These are phyloP conservation scores for Leptopilina boulardi DNA, from an alignment of 1,140 invertebrate species.

Conservation along the genomic window DNA sequence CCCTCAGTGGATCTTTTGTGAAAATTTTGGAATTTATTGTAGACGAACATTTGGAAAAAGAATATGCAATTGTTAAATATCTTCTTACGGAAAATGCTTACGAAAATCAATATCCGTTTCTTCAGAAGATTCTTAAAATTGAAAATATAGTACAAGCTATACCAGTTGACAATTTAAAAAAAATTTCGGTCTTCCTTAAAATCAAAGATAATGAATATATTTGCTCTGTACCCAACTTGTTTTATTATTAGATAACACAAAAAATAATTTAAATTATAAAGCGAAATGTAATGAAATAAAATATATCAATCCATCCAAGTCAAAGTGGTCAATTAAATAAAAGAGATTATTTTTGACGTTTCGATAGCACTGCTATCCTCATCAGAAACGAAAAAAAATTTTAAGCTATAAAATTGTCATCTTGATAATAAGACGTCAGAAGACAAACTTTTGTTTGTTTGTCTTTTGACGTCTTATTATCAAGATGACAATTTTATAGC, in stretches of 20 bases:
- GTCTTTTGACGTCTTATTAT: no score
- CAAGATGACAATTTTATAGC: no score
- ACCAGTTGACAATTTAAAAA: neutral
- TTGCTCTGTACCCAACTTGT: neutral
- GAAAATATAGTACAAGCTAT: neutral
- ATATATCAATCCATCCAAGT: no score
- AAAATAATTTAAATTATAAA: no score
- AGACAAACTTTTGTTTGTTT: no score
- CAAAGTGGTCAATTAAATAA: no score
- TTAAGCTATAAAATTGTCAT: no score
- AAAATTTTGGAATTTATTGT: slow-evolving; percentile 33
- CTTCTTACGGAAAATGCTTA: neutral
- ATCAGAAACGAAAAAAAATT: no score
- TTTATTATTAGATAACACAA: neutral
- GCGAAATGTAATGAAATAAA: no score
- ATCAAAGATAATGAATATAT: neutral
- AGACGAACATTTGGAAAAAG: neutral
- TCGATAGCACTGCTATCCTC: no score
- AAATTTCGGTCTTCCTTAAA: neutral
- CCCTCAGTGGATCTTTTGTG: neutral
- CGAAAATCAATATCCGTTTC: neutral
- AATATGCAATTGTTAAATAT: neutral
- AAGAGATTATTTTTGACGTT: no score
- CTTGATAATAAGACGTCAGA: no score
- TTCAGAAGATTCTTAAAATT: neutral